These are phyloP conservation scores for Urocyon cinereoargenteus DNA, from an alignment of 2,797 vertebrate genomes.

Conservation along the genomic window DNA sequence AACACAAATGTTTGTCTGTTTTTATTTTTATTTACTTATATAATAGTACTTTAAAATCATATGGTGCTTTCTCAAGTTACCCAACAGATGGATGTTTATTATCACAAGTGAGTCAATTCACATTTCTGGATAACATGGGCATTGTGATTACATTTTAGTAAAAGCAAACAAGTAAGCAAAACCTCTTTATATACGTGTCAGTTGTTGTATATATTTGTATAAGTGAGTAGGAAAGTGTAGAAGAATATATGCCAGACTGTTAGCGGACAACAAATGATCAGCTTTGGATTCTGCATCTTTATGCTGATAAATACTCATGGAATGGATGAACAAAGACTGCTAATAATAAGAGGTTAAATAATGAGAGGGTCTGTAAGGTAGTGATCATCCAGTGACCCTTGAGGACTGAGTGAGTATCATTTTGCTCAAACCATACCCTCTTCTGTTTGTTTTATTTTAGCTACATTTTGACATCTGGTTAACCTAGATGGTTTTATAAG, in stretches of 20 bases:
- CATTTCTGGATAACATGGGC: neutral
- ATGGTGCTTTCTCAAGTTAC: neutral
- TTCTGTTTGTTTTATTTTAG: slow-evolving; percentile 68
- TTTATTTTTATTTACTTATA: neutral
- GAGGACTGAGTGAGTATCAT: neutral
- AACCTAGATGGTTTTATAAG: slow-evolving; percentile 66
- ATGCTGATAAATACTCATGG: neutral
- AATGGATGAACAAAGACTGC: neutral
- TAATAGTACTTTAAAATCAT: neutral
- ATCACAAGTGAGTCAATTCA: neutral
- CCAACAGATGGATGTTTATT: neutral
- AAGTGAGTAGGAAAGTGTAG: neutral
- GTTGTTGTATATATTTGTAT: neutral
- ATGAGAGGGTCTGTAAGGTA: neutral
- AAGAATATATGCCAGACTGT: neutral
- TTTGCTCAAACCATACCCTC: neutral
- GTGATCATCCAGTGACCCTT: neutral
- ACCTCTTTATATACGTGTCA: neutral
- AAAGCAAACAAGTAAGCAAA: neutral
- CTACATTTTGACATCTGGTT: slow-evolving; percentile 70
- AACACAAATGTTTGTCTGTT: neutral
- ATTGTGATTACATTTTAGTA: neutral
- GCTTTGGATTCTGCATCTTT: neutral
- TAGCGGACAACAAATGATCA: neutral
- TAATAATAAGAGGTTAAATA: neutral